Evolutionary conservation across 2,888 invertebrate genomes (phyloP).

Genomic region (Cheilosia vulpina): DNA sequence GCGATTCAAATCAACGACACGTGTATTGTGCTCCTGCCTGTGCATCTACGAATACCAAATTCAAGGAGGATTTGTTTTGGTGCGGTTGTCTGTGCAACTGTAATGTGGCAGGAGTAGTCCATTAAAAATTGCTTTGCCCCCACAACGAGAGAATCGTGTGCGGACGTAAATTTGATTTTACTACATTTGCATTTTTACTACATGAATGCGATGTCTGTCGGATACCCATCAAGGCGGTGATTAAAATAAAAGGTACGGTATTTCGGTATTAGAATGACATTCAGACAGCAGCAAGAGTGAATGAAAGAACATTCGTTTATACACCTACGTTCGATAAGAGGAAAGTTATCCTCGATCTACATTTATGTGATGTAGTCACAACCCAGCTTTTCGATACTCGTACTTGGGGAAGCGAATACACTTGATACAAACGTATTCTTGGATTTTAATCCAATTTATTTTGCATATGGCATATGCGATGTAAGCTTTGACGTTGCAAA

Average conservation of each 20-base stretch:
- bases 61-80: background rate
- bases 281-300: constrained; percentile 5
- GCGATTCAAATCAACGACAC: constrained; percentile 25
- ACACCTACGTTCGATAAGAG: background rate
- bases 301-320: background rate
- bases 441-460: background rate
- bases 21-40: constrained; percentile 1
- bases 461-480: background rate
- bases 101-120: constrained; percentile 46
- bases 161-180: constrained; percentile 39
- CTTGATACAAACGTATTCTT: background rate
- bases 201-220: constrained; percentile 27
- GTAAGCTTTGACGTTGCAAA: background rate
- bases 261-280: background rate
- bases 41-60: background rate
- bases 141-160: background rate
- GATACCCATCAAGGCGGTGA: constrained; percentile 40
- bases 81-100: background rate
- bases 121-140: constrained; percentile 36
- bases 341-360: background rate
- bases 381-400: background rate
- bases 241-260: constrained; percentile 38
- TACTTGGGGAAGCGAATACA: background rate
- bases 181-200: constrained; percentile 26
- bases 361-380: too few relatives aligned